A percentile compares a stretch with the other conserved stretches of the same genome.
Evolutionary conservation across 2,888 invertebrate genomes (phyloP).

Genomic region (Synanthedon tipuliformis): DNA sequence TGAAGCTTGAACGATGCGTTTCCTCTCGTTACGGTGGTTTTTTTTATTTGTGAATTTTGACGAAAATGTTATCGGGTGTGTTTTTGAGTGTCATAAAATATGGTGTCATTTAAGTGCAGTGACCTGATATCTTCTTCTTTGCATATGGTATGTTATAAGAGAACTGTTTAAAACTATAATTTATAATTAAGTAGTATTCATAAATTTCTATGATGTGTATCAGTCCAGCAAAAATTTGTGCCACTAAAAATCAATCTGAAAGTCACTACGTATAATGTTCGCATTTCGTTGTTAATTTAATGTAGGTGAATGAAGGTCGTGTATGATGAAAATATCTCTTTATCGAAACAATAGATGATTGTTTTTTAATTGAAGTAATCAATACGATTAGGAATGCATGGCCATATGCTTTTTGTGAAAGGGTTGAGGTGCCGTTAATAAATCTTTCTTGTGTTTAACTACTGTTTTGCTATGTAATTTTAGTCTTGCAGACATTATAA

Average conservation of each 20-base stretch:
- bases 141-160: conserved; percentile 37
- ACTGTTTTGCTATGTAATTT: neutral
- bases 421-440: conserved; percentile 51
- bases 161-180: conserved; percentile 4
- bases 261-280: conserved; percentile 30
- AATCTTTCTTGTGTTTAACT: conserved; percentile 12
- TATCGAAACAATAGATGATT: neutral
- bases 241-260: conserved; percentile 38
- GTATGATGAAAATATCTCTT: neutral
- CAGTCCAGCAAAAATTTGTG: conserved; percentile 20
- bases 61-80: conserved; percentile 69
- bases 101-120: conserved; percentile 70
- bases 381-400: conserved; percentile 31
- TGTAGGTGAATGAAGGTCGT: neutral
- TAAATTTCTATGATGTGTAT: neutral
- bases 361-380: conserved; percentile 34
- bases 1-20: conserved; percentile 87
- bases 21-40: conserved; percentile 80
- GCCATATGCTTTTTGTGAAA: conserved; percentile 63
- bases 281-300: conserved; percentile 27
- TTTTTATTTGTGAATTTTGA: conserved; percentile 66
- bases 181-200: neutral
- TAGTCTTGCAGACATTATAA: too few relatives aligned
- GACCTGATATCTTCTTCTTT: conserved; percentile 47
- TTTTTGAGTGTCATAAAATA: conserved; percentile 58